Conservation (phyloP, 2,888 invertebrate genomes). For the Chorisops tibialis region DNA sequence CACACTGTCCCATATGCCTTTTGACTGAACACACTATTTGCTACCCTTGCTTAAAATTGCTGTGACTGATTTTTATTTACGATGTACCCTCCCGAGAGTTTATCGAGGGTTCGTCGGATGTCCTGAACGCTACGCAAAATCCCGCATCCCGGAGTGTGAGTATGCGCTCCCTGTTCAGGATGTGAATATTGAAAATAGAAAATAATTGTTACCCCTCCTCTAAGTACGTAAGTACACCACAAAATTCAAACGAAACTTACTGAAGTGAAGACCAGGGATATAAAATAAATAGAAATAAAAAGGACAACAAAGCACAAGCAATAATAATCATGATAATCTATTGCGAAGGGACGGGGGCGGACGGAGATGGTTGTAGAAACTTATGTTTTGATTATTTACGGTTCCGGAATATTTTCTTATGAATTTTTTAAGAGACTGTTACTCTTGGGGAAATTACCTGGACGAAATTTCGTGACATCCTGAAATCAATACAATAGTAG, state of each 20-base stretch:
- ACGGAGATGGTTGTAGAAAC: too few species aligned
- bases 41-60: constrained; percentile 4
- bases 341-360: constrained; percentile 30
- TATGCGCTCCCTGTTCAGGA: not conserved
- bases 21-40: not conserved
- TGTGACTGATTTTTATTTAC: constrained; percentile 32
- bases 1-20: not conserved
- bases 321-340: constrained; percentile 34
- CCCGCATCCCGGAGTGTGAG: not conserved
- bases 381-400: too few species aligned
- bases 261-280: not conserved
- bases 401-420: too few species aligned
- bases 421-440: too few species aligned
- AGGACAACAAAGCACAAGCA: constrained; percentile 22
- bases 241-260: too few species aligned
- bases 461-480: too few species aligned
- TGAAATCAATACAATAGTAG: too few species aligned
- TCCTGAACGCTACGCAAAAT: not conserved
- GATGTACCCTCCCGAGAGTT: constrained; percentile 1
- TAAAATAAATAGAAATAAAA: not conserved
- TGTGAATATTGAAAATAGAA: too few species aligned
- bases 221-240: not conserved
- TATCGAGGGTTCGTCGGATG: not conserved
- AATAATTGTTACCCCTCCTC: not conserved
- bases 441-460: too few species aligned